Evolutionary conservation across 2,888 invertebrate genomes (phyloP).

Genomic region (Agrotis segetum): DNA sequence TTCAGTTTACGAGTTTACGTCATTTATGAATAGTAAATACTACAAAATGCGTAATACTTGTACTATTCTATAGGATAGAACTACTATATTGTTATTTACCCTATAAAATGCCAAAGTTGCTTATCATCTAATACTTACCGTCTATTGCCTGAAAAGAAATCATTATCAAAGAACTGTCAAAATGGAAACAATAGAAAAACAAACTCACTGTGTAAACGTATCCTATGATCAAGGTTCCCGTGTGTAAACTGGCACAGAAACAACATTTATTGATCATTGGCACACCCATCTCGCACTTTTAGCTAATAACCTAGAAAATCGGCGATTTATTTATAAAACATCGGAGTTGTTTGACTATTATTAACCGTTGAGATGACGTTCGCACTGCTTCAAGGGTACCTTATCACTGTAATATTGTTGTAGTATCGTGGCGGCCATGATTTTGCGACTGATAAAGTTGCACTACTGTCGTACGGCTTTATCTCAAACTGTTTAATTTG

Average conservation of each 20-base stretch:
- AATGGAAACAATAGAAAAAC: constrained; percentile 48
- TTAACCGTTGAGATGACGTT: constrained; percentile 56
- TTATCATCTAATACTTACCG: neutral
- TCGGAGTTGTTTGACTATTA: constrained; percentile 35
- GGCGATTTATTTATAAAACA: constrained; percentile 57
- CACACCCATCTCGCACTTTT: constrained; percentile 78
- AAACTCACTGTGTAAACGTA: constrained; percentile 83
- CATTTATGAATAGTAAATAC: constrained; percentile 33
- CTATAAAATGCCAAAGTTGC: neutral
- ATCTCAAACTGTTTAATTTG: constrained; percentile 42
- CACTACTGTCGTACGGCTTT: constrained; percentile 42
- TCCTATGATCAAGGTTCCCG: constrained; percentile 84
- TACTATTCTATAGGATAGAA: constrained; percentile 6
- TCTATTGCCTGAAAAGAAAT: constrained; percentile 22
- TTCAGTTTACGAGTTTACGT: constrained; percentile 41
- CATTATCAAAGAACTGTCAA: constrained; percentile 17
- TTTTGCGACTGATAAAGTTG: constrained; percentile 65
- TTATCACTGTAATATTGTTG: constrained; percentile 63
- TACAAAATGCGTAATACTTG: neutral
- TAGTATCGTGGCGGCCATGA: constrained; percentile 57
- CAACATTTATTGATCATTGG: constrained; percentile 86
- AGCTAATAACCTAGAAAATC: constrained; percentile 39
- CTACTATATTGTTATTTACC: neutral
- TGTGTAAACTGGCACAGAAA: constrained; percentile 80
- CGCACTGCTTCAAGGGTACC: constrained; percentile 35